Evolutionary conservation across 2,888 invertebrate genomes (phyloP).

Genomic region (Hartigia nigra): DNA sequence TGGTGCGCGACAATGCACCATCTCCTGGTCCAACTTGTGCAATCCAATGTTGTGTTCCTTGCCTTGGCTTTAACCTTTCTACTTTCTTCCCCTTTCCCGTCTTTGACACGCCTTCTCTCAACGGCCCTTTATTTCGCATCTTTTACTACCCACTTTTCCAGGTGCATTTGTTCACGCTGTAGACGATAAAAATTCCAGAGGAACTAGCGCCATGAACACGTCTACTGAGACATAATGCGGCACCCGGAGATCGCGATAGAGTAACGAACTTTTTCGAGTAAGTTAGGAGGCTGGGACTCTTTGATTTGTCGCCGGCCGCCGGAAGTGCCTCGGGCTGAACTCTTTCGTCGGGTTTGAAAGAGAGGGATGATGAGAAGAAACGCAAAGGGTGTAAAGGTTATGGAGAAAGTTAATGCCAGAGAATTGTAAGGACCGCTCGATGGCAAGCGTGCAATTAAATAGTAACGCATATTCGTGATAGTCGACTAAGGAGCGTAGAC

Average conservation of each 20-base stretch:
- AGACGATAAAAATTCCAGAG: background rate
- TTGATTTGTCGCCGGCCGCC: background rate
- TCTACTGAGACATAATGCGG: too few species aligned
- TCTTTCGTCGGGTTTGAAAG: background rate
- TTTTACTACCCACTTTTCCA: conserved; percentile 4
- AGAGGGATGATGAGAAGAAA: background rate
- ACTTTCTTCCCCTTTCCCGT: background rate
- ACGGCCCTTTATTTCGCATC: conserved; percentile 1
- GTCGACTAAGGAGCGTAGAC: background rate
- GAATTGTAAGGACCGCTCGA: background rate
- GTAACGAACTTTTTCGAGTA: background rate
- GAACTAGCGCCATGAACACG: background rate
- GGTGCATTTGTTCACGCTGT: background rate
- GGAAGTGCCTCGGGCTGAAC: background rate
- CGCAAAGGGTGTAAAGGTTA: background rate
- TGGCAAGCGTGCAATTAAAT: background rate
- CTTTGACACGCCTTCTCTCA: conserved; percentile 6
- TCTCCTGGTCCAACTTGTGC: background rate
- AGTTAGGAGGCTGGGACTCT: background rate
- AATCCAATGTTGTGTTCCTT: background rate
- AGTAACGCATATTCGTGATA: background rate
- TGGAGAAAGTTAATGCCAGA: background rate
- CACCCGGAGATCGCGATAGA: too few species aligned
- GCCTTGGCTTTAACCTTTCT: conserved; percentile 4
- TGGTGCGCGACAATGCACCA: background rate